phyloP scores from a whole-genome alignment of 1,140 invertebrate species.

The Ceratoteleas bidentatus region DNA sequence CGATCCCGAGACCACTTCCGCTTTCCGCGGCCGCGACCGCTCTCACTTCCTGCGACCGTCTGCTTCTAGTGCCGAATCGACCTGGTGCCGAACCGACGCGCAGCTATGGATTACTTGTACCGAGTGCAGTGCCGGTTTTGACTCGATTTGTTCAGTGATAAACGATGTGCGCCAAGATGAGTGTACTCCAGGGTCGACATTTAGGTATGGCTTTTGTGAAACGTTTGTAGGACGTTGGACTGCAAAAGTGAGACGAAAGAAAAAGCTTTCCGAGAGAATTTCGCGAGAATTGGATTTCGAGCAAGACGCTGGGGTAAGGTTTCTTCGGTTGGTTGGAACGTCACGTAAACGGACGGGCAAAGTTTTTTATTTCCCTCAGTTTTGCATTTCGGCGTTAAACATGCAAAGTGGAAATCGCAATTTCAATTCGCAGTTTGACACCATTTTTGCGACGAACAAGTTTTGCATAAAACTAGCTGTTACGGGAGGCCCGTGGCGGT shows the following conservation, averaged over 20 bases:
- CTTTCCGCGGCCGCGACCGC: constrained; percentile 20
- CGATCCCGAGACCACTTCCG: constrained; percentile 21
- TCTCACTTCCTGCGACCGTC: constrained; percentile 22
- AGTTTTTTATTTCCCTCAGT: constrained; percentile 1
- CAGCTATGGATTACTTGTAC: constrained; percentile 30
- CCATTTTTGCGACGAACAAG: constrained; percentile 3
- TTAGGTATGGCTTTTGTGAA: constrained; percentile 73
- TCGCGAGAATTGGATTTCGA: too few species aligned
- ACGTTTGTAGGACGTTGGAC: too few species aligned
- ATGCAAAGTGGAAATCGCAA: background rate
- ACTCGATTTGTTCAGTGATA: constrained; percentile 21
- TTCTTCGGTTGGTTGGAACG: too few species aligned
- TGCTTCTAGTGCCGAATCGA: constrained; percentile 1
- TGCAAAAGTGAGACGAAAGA: too few species aligned
- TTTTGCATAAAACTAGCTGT: constrained; percentile 5
- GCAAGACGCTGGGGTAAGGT: too few species aligned
- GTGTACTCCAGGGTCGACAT: constrained; percentile 79
- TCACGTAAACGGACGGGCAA: background rate
- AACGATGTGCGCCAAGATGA: constrained; percentile 81
- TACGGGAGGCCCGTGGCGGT: constrained; percentile 12
- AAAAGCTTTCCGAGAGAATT: background rate
- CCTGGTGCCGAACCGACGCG: background rate
- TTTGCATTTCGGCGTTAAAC: background rate
- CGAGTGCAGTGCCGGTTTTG: constrained; percentile 37
- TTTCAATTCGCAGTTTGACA: constrained; percentile 2